Conservation (phyloP, 2,888 invertebrate genomes). For the Polymixis flavicincta region DNA sequence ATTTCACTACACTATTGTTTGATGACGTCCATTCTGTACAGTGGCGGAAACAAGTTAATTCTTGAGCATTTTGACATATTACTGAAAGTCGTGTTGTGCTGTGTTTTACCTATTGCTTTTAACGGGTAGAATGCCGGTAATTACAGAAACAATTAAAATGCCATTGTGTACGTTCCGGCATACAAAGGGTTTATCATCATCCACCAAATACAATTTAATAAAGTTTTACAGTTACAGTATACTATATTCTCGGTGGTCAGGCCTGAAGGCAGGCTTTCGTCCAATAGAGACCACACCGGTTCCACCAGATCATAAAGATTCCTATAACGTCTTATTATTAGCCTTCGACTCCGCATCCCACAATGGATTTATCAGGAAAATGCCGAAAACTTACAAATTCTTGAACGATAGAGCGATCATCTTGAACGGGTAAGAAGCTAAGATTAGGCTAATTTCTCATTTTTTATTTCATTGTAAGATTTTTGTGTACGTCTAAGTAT, state of each 20-base stretch:
- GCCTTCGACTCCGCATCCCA: slow-evolving; percentile 97
- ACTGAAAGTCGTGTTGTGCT: not conserved
- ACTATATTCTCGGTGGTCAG: slow-evolving; percentile 75
- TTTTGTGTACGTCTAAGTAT: not conserved
- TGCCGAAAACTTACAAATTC: slow-evolving; percentile 94
- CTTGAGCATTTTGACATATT: not conserved
- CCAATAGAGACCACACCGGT: slow-evolving; percentile 26
- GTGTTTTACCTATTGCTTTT: not conserved
- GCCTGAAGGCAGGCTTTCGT: slow-evolving; percentile 76
- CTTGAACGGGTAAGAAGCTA: slow-evolving; percentile 53
- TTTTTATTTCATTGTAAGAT: not conserved
- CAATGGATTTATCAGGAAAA: slow-evolving; percentile 94
- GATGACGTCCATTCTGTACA: not conserved
- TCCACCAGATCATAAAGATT: slow-evolving; percentile 62
- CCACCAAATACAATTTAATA: not conserved
- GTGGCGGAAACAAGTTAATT: not conserved
- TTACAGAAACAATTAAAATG: no score
- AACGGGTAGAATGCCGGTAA: no score
- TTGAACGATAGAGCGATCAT: slow-evolving; percentile 85
- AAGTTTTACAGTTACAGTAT: slow-evolving; percentile 29
- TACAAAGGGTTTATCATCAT: no score
- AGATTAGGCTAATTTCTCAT: not conserved
- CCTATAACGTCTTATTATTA: slow-evolving; percentile 94
- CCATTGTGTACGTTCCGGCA: no score
- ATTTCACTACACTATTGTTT: not conserved